Conservation (phyloP, 53 echinoderm and acorn worm genomes). For the Henricia sp. region DNA sequence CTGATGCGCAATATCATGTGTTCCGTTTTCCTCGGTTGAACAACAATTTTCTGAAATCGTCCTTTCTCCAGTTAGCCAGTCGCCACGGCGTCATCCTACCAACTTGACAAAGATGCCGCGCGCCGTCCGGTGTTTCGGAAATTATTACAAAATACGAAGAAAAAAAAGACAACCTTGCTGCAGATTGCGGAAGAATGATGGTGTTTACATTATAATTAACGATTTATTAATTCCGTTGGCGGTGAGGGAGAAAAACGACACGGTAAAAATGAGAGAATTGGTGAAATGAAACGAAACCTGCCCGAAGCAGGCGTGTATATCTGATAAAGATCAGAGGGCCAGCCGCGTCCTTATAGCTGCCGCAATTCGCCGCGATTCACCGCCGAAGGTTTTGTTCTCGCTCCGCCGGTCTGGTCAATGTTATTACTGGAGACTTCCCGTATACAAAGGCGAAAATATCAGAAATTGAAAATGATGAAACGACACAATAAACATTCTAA, state of each 20-base stretch:
- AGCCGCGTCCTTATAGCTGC: no score
- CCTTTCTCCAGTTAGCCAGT: no score
- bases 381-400: neutral
- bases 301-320: constrained; percentile 6
- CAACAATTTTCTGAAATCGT: constrained; percentile 41
- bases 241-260: neutral
- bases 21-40: constrained; percentile 22
- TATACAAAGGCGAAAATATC: neutral
- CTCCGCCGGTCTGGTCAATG: neutral
- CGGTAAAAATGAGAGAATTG: neutral
- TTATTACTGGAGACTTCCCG: neutral
- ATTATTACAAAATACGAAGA: constrained; percentile 15
- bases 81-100: no score
- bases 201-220: constrained; percentile 55
- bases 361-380: neutral
- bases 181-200: constrained; percentile 4
- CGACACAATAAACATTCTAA: neutral
- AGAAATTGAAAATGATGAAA: neutral
- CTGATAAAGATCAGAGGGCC: constrained; percentile 8
- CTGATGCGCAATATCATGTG: neutral
- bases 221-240: constrained; percentile 47
- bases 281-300: constrained; percentile 17
- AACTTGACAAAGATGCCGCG: no score
- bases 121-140: constrained; percentile 4
- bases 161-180: neutral